Percentiles rank a stretch among this genome's conserved stretches.
phyloP scores from a whole-genome alignment of 2,797 vertebrate species.

The Rhincodon typus region DNA sequence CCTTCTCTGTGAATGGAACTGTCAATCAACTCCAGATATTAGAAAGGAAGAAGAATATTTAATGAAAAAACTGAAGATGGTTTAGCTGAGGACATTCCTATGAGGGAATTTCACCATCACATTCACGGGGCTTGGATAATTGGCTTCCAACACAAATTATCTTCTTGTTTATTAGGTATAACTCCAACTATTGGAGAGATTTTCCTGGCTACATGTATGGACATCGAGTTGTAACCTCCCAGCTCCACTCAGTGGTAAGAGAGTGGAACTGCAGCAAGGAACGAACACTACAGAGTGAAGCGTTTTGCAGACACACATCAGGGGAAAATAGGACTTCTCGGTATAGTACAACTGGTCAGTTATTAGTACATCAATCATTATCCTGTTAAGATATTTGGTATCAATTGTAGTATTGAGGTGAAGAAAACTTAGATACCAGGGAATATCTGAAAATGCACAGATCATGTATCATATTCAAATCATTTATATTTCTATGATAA shows the following conservation, averaged over 20 bases:
- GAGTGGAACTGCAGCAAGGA: background rate
- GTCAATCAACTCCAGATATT: background rate
- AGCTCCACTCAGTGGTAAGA: background rate
- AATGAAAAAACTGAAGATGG: background rate
- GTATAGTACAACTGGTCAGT: background rate
- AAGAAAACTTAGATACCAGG: background rate
- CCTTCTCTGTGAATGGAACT: background rate
- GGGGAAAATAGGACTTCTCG: background rate
- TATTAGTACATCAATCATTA: background rate
- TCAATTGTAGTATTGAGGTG: background rate
- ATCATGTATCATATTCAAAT: background rate
- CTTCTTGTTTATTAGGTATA: background rate
- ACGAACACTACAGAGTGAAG: background rate
- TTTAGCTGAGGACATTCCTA: background rate
- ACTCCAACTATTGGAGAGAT: background rate
- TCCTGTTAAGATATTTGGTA: background rate
- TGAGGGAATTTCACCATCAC: background rate
- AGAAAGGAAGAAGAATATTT: background rate
- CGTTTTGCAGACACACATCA: background rate
- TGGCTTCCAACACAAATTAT: background rate
- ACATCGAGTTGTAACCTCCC: no score
- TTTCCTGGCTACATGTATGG: no score
- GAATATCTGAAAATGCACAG: background rate
- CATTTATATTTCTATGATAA: background rate
- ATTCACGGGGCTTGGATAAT: background rate